Evolutionary conservation across 2,888 invertebrate genomes (phyloP), one percentile per base, ranked within the genome.

Genomic region (Lochmaea capreae): DNA sequence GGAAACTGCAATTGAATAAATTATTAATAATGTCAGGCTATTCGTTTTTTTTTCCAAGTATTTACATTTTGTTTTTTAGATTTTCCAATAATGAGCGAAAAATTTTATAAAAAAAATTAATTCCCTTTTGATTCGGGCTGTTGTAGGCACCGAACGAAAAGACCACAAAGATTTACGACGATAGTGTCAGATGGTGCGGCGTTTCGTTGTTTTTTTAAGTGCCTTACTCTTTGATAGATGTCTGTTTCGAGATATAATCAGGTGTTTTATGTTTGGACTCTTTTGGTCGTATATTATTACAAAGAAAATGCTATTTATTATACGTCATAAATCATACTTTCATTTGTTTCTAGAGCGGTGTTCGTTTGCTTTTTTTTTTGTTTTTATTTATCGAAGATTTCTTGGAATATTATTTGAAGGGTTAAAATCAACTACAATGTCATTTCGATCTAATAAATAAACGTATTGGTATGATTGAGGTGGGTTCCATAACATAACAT

Each of bases 241-340:
- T 72, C 67, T 67, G 65, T 58, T 62, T 62, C 62, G 62, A 59
- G 67, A 72, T 66, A 72, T 72, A 72, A 72, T 72, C 72, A 67
- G 67, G 72, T 67, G 72, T 72, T 72, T 72, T 72, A 67, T 67
- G 72, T 66, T 72, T 72, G 62, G 70, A 70, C 58, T 62, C 39
- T 70, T 70, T 70, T 70, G 65, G 65, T 58, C 46, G 58, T 70
- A 70, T 73, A 69, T 73, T 73, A 69, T 73, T 69, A 73, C 69
- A 73, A 73, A 61, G 59, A 73, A 72, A 73, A 73, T 73, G 69
- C 69, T 73, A 73, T 73, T 73, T 69, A 73, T 73, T 73, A 73
- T 73, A 59, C 65, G 58, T 66, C 69, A 73, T 73, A 73, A 73
- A 73, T 69, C 68, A 65, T 65, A 69, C 58, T 65, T 73, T 43